A percentile compares a stretch with the other conserved stretches of the same genome.
These are phyloP conservation scores for Vidua chalybeata DNA, from an alignment of 2,113 vertebrate species.

Conservation along the genomic window DNA sequence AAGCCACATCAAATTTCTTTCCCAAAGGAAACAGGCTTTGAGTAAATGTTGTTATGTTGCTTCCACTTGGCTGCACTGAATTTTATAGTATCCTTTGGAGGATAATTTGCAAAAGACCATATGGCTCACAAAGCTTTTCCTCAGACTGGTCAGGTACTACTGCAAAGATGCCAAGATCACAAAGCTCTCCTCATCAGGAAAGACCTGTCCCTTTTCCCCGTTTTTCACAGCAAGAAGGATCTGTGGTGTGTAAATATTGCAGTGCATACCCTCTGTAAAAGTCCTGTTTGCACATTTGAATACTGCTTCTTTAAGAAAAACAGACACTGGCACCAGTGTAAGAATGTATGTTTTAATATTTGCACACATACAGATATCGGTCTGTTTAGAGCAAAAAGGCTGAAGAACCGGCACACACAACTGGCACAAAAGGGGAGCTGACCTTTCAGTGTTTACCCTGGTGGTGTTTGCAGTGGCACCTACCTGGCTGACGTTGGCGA, in stretches of 20 bases:
- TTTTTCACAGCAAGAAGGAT: not conserved
- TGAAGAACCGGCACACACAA: conserved; percentile 18
- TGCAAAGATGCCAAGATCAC: not conserved
- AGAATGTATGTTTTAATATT: conserved; percentile 40
- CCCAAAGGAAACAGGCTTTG: not conserved
- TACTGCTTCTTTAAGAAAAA: conserved; percentile 34
- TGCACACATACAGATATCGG: conserved; percentile 32
- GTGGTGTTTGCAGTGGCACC: conserved; percentile 60
- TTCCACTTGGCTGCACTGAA: not conserved
- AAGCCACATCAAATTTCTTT: conserved; percentile 3
- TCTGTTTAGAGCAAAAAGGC: conserved; percentile 21
- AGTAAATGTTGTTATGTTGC: not conserved
- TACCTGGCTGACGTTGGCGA: conserved; percentile 47
- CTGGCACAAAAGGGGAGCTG: conserved; percentile 60
- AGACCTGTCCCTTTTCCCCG: not conserved
- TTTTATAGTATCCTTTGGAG: not conserved
- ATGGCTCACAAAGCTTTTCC: not conserved
- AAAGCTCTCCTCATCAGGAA: not conserved
- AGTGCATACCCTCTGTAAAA: not conserved
- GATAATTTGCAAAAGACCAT: not conserved
- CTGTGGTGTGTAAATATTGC: not conserved
- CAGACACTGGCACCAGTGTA: conserved; percentile 22
- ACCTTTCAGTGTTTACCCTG: conserved; percentile 57
- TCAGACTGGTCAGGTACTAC: not conserved
- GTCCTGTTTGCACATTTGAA: conserved; percentile 51